phyloP scores from a whole-genome alignment of 1,140 invertebrate genomes.

The Whitmania pigra region DNA sequence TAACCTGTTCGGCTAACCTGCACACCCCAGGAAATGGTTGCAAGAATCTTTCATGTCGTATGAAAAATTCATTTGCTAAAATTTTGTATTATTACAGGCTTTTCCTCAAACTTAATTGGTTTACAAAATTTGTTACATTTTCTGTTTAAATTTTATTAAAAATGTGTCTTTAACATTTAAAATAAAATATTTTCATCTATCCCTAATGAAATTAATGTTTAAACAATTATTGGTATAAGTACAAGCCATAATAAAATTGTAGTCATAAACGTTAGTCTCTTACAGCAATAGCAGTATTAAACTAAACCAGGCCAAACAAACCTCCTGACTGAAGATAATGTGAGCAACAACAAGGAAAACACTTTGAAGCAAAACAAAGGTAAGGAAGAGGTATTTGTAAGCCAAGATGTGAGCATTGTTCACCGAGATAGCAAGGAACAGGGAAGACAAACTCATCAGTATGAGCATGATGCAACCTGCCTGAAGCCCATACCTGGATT shows the following conservation, averaged over 20 bases:
- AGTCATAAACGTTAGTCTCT: not conserved
- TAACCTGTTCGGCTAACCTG: too few relatives aligned
- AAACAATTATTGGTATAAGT: not conserved
- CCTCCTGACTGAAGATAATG: conserved; percentile 64
- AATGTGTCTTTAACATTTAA: too few relatives aligned
- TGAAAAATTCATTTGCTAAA: not conserved
- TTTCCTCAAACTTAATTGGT: too few relatives aligned
- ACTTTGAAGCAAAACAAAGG: conserved; percentile 58
- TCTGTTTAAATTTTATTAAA: too few relatives aligned
- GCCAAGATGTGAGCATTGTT: not conserved
- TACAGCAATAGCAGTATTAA: not conserved
- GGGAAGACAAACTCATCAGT: conserved; percentile 4
- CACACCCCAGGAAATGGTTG: too few relatives aligned
- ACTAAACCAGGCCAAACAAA: conserved; percentile 38
- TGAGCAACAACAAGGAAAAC: conserved; percentile 68
- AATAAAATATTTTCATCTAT: too few relatives aligned
- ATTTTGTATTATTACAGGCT: not conserved
- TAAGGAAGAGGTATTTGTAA: conserved; percentile 51
- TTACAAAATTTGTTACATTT: too few relatives aligned
- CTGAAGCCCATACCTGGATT: not conserved
- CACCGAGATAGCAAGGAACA: not conserved
- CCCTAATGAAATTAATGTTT: too few relatives aligned
- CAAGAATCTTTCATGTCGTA: too few relatives aligned
- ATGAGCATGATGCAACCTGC: not conserved
- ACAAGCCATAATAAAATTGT: not conserved